Evolutionary conservation across 2,113 vertebrate species (phyloP), one percentile per base, ranked within the genome.

Genomic region (Pyxicephalus adspersus): DNA sequence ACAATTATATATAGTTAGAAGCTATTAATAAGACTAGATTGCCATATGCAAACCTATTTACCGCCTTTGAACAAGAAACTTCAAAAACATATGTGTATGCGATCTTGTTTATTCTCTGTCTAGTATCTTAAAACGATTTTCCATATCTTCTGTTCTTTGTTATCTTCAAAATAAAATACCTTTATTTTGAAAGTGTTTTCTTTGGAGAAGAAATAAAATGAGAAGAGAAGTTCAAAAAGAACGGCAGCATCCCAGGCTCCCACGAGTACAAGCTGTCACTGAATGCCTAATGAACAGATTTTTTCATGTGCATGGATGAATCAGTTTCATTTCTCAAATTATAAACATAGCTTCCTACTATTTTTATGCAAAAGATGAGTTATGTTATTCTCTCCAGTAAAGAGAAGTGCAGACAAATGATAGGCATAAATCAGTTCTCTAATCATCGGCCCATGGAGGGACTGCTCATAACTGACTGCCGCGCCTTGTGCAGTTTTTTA

Each of bases 301-400:
- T 74, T 73, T 74, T 81, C 71, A 81, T 81, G 80, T 58, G 80
- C 71, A 57, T 26, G 80, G 70, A 81, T 81, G 80, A 81, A 81
- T 81, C 80, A 81, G 80, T 64, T 81, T 81, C 29, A 81, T 81
- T 81, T 81, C 71, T 75, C 51, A 81, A 81, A 81, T 75, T 81
- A 81, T 81, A 81, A 81, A 81, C 80, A 81, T 75, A 81, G 65
- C 70, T 65, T 81, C 80, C 70, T 81, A 65, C 80, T 81, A 81
- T 81, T 81, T 81, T 81, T 81, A 81, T 81, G 70, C 80, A 81
- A 81, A 45, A 81, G 70, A 74, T 71, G 74, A 81, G 61, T 58
- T 74, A 74, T 81, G 45, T 75, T 66, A 65, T 81, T 81, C 71
- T 81, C 71, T 45, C 25, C 71, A 75, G 80, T 75, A 81, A 65